A percentile compares a stretch with the other conserved stretches of the same genome.
Conservation (phyloP, 2,113 vertebrate genomes). For the Triplophysa tibetana region DNA sequence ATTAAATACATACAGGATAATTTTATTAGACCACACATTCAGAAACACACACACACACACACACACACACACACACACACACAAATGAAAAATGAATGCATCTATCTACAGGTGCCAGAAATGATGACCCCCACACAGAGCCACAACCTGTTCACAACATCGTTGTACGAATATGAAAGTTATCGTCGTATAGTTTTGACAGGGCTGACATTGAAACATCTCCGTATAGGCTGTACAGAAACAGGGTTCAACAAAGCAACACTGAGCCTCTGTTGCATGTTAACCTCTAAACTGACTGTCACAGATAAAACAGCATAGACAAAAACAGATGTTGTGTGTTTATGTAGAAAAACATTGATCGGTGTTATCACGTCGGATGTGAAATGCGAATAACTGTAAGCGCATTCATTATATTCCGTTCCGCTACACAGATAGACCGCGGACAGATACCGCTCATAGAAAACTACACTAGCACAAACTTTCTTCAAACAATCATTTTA, state of each 20-base stretch:
- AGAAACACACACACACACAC: too few species aligned
- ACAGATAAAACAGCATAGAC: background rate
- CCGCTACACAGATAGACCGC: background rate
- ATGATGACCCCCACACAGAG: background rate
- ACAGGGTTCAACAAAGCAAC: background rate
- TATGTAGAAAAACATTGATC: background rate
- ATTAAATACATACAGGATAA: too few species aligned
- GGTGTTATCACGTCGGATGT: background rate
- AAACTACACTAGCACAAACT: background rate
- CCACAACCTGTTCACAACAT: too few species aligned
- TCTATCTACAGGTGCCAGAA: slow-evolving; percentile 24
- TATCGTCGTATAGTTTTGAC: background rate
- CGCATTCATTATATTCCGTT: background rate
- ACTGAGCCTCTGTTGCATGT: too few species aligned
- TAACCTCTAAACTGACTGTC: too few species aligned
- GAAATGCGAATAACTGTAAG: background rate
- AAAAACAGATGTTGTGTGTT: background rate
- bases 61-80: too few species aligned
- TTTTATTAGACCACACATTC: too few species aligned
- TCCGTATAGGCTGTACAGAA: background rate
- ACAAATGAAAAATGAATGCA: background rate
- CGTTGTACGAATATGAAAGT: background rate
- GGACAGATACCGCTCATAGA: background rate
- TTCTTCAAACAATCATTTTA: background rate
- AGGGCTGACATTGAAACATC: background rate